Evolutionary conservation across 2,113 vertebrate species (phyloP), one percentile per base, ranked within the genome.

Genomic region (Daphoenositta chrysoptera): DNA sequence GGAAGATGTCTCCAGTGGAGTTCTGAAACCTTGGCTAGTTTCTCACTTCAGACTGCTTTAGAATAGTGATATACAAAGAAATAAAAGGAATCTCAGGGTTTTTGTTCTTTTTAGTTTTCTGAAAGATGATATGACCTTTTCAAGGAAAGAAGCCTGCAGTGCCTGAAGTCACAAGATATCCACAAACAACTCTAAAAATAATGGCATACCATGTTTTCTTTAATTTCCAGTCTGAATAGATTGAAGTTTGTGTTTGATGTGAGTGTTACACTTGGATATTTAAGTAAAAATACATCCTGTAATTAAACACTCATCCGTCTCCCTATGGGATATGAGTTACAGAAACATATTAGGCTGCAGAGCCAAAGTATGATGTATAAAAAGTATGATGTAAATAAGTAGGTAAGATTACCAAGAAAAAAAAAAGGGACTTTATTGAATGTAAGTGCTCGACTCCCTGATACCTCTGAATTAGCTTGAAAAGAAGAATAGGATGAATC

Each of bases 21-120:
- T 81, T 88, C 87, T 96, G 95, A 95, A 95, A 83, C 78, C 68
- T 72, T 30, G 11, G 71, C 64, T 90, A 40, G 50, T 80, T 96
- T 96, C 94, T 96, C 90, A 81, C 93, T 96, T 90, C 88, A 96
- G 90, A 81, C 71, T 88, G 68, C 75, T 96, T 96, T 92, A 63
- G 72, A 89, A 60, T 40, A 86, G 79, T 83, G 82, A 88, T 82
- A 73, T 14, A 93, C 75, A 94, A 96, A 96, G 90, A 90, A 95
- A 96, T 96, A 56, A 96, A 96, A 93, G 94, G 81, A 69, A 86
- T 96, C 50, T 40, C 35, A 13, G 50, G 14, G 7, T 1, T 93
- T 93, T 94, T 96, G 83, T 93, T 87, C 82, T 82, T 83, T 83
- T 73, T 63, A 14, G 71, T 48, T 78, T 53, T 85, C 48, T 93